These are phyloP conservation scores for Aplochiton taeniatus DNA, from an alignment of 2,797 vertebrate species.

Conservation along the genomic window DNA sequence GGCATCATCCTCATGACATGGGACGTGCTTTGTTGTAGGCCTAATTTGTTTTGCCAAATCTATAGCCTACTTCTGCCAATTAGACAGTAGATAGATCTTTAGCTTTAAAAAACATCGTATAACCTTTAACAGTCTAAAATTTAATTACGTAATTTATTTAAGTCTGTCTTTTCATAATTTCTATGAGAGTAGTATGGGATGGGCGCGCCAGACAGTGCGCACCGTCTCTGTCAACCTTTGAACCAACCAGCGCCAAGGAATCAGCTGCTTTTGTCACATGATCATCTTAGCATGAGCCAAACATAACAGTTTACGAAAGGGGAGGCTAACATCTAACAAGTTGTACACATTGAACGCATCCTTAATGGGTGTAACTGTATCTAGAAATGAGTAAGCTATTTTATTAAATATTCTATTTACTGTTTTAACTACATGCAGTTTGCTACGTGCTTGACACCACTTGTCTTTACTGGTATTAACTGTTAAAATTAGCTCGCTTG, in stretches of 20 bases:
- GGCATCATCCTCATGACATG: no score
- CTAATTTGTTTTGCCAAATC: no score
- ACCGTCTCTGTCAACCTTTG: constrained; percentile 39
- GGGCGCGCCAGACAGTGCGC: background rate
- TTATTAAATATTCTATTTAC: background rate
- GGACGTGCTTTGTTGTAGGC: no score
- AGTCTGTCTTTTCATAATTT: no score
- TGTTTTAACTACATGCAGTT: background rate
- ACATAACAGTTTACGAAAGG: constrained; percentile 26
- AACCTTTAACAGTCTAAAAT: no score
- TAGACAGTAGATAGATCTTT: no score
- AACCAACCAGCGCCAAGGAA: constrained; percentile 49
- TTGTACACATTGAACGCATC: background rate
- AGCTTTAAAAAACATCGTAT: no score
- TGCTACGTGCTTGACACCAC: background rate
- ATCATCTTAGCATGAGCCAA: constrained; percentile 34
- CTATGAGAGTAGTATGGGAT: no score
- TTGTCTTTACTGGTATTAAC: background rate
- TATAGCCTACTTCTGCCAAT: no score
- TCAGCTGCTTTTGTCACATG: constrained; percentile 78
- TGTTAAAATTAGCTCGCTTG: no score
- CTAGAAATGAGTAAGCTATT: background rate
- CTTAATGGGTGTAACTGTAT: background rate
- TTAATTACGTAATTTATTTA: no score
- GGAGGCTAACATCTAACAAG: background rate